Percentiles rank a stretch among this genome's conserved stretches.
Evolutionary conservation across 2,797 vertebrate genomes (phyloP).

Genomic region (Loris lydekkerianus): DNA sequence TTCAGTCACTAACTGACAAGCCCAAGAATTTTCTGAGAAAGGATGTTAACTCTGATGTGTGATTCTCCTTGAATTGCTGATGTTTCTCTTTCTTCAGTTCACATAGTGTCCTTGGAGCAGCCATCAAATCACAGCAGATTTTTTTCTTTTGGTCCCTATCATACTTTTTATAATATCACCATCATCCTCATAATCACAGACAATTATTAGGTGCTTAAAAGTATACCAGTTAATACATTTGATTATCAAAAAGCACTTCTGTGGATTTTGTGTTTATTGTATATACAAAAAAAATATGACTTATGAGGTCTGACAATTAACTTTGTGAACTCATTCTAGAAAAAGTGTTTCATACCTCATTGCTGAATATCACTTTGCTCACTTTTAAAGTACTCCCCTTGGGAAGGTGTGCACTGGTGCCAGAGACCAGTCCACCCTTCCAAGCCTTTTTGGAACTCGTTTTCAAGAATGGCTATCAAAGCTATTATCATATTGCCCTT

Average conservation of each 20-base stretch:
- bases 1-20: slow-evolving; percentile 40
- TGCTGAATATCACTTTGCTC: no score
- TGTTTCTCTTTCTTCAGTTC: neutral
- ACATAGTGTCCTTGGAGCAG: neutral
- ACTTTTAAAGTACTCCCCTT: no score
- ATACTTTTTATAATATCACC: neutral
- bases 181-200: neutral
- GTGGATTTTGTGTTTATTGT: neutral
- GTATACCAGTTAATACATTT: neutral
- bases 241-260: neutral
- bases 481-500: no score
- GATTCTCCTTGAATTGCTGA: slow-evolving; percentile 35
- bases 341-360: no score
- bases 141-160: neutral
- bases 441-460: no score
- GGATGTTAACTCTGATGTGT: neutral
- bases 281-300: neutral
- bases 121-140: neutral
- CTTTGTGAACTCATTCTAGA: no score
- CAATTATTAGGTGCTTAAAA: neutral
- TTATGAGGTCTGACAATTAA: neutral
- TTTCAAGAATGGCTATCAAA: no score
- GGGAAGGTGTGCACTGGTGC: no score
- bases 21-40: neutral
- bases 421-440: no score